phyloP scores from a whole-genome alignment of 1,140 invertebrate genomes.

The Drosophila busckii region DNA sequence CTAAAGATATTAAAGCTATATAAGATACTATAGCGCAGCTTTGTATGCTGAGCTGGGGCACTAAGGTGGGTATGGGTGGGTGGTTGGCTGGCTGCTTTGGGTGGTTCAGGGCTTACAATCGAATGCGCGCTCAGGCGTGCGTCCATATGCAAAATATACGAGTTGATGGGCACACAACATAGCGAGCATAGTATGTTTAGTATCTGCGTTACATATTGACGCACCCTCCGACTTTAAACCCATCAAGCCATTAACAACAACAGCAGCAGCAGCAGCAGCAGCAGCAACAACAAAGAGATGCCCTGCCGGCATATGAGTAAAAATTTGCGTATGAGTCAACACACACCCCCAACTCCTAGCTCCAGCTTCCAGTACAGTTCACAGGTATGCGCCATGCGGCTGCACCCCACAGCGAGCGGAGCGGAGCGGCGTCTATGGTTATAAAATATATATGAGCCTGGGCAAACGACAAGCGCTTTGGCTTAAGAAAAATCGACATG shows the following conservation, averaged over 20 bases:
- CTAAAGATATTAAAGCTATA: constrained; percentile 73
- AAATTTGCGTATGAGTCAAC: constrained; percentile 75
- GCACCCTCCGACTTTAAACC: constrained; percentile 67
- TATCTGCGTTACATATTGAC: constrained; percentile 52
- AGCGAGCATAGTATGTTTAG: constrained; percentile 3
- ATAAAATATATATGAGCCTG: constrained; percentile 72
- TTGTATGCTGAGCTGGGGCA: no score
- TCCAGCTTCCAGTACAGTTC: neutral
- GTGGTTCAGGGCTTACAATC: constrained; percentile 52
- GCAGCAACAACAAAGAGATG: constrained; percentile 9
- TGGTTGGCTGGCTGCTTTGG: neutral
- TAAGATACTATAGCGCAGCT: constrained; percentile 58
- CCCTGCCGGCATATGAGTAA: constrained; percentile 51
- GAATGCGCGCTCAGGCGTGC: constrained; percentile 43
- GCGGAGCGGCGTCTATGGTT: no score
- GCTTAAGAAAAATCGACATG: constrained; percentile 75
- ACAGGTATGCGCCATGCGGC: constrained; percentile 49
- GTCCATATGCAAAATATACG: constrained; percentile 61
- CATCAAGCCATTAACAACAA: constrained; percentile 70
- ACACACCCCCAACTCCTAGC: constrained; percentile 30
- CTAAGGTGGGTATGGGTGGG: neutral
- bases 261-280: constrained; percentile 28
- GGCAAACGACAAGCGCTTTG: constrained; percentile 58
- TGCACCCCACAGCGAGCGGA: constrained; percentile 24
- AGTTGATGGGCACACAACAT: constrained; percentile 10